A percentile compares a stretch with the other conserved stretches of the same genome.
Conservation (phyloP, 64 coral and sea anemone species). For the Porites australiensis region DNA sequence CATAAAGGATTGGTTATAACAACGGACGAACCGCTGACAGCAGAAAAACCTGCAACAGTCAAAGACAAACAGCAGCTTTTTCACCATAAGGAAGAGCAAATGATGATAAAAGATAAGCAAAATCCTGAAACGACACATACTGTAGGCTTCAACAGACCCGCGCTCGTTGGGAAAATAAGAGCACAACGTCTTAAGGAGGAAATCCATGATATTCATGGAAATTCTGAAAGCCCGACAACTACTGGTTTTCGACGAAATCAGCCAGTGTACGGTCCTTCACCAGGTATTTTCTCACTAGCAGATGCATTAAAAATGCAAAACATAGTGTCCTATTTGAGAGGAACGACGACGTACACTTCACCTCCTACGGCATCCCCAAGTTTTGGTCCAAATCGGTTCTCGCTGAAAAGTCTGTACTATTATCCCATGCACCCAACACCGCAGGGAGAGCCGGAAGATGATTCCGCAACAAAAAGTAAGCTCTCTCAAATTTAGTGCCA, state of each 20-base stretch:
- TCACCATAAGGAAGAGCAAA: neutral
- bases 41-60: no score
- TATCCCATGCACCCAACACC: slow-evolving; percentile 50
- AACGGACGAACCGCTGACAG: neutral
- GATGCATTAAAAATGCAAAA: slow-evolving; percentile 8
- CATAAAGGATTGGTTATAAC: neutral
- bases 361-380: slow-evolving; percentile 1
- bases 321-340: slow-evolving; percentile 29
- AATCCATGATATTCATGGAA: no score
- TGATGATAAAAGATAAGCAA: neutral
- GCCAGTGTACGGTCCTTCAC: neutral
- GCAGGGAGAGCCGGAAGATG: neutral
- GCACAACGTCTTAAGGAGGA: neutral
- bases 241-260: slow-evolving; percentile 25
- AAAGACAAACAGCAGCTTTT: neutral
- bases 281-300: neutral
- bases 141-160: neutral
- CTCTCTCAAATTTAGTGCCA: no score
- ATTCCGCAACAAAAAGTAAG: neutral
- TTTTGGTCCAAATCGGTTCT: neutral
- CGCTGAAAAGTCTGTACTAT: slow-evolving; percentile 37
- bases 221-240: neutral
- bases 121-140: neutral
- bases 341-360: neutral
- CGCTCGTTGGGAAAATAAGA: neutral